Evolutionary conservation across 2,888 invertebrate genomes (phyloP), one percentile per base, ranked within the genome.

Genomic region (Caenorhabditis macrosperma): DNA sequence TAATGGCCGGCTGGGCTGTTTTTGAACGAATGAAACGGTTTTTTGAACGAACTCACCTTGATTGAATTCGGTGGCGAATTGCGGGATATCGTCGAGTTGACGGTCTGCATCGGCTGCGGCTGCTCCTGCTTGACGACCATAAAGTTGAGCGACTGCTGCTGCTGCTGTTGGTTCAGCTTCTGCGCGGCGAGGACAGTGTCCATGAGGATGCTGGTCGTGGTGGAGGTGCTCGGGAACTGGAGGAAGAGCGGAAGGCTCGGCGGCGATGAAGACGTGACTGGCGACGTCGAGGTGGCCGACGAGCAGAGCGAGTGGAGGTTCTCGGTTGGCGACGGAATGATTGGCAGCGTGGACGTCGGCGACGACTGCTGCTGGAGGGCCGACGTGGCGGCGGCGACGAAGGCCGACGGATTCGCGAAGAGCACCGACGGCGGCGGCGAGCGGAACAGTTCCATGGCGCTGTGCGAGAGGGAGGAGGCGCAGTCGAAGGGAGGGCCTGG

Each of bases 121-220:
- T 67, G 60, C 35, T 61, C 61, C 20, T 61, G 61, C 46, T 61
- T 61, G 20, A 26, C 61, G 15, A 61, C 61, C 46, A 61, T 61
- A 15, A 61, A 61, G 30, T 48, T 48, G 17, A 61, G 22, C 15
- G 63, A 33, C 35, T 66, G 50, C 33, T 35, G 59, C 28, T 61
- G 54, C 15, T 74, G 54, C 38, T 78, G 71, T 38, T 78, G 78
- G 35, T 72, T 71, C 54, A 72, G 17, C 17, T 69, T 68, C 48
- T 79, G 68, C 24, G 79, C 79, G 24, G 79, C 79, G 3, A 74
- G 28, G n/a, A 79, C 79, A 10, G 79, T 79, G 26, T 79, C 79
- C 74, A 79, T 75, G 1, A 79, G 66, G 35, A 79, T 74, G 46
- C 74, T 75, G 2, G 79, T 79, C 1, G 79, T 75, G 5, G 63